Conservation (phyloP, 1,140 invertebrate genomes). For the Cotesia glomerata region DNA sequence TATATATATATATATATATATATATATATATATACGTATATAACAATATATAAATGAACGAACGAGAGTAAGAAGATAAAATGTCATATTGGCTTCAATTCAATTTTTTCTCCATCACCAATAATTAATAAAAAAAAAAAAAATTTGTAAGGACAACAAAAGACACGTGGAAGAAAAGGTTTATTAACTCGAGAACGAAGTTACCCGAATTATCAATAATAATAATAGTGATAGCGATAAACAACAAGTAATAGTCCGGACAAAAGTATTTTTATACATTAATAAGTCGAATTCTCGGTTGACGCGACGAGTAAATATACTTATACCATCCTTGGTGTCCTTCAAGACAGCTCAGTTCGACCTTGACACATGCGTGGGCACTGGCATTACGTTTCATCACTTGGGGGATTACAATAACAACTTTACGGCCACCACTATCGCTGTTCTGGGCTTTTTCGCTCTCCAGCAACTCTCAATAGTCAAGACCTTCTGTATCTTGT, state of each 20-base stretch:
- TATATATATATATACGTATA: too few species aligned
- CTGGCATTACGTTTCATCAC: constrained; percentile 6
- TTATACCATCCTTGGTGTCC: neutral
- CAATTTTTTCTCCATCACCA: neutral
- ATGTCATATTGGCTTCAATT: too few species aligned
- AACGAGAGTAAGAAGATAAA: too few species aligned
- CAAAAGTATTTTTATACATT: neutral
- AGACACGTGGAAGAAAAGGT: neutral
- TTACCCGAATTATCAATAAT: too few species aligned
- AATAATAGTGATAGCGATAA: too few species aligned
- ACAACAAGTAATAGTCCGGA: neutral
- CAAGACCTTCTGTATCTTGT: too few species aligned
- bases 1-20: too few species aligned
- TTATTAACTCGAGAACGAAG: too few species aligned
- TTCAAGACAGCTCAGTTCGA: neutral
- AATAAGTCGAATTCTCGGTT: neutral
- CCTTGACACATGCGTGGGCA: constrained; percentile 17
- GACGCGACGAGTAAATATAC: neutral
- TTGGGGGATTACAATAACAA: too few species aligned
- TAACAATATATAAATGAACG: neutral
- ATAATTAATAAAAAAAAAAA: neutral
- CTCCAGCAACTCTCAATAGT: too few species aligned
- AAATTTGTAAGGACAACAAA: neutral
- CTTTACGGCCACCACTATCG: too few species aligned
- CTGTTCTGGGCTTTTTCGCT: too few species aligned